These are phyloP conservation scores for Oryzias sinensis DNA, from an alignment of 2,797 vertebrate species.

Conservation along the genomic window DNA sequence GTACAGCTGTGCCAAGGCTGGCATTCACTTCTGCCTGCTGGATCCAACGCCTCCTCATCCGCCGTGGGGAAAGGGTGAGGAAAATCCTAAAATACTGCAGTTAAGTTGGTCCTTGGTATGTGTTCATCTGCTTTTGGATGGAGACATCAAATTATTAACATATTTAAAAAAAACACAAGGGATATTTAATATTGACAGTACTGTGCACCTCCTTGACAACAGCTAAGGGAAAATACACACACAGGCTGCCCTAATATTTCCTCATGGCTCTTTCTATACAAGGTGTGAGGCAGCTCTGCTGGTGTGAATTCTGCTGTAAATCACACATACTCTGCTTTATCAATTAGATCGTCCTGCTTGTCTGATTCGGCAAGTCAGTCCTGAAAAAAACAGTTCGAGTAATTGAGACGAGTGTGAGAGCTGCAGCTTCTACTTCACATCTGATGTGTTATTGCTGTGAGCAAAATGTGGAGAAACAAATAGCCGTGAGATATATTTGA, in stretches of 20 bases:
- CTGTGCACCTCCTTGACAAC: slow-evolving; percentile 41
- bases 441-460: slow-evolving; percentile 38
- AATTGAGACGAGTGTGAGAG: slow-evolving; percentile 60
- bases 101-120: slow-evolving; percentile 42
- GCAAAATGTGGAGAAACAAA: slow-evolving; percentile 14
- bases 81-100: slow-evolving; percentile 63
- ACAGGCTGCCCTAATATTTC: slow-evolving; percentile 60
- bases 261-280: slow-evolving; percentile 59
- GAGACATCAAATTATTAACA: slow-evolving; percentile 54
- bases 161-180: slow-evolving; percentile 50
- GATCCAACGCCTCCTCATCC: slow-evolving; percentile 56
- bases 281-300: slow-evolving; percentile 66
- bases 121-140: slow-evolving; percentile 17
- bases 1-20: slow-evolving; percentile 74
- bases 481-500: slow-evolving; percentile 2
- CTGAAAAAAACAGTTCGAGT: slow-evolving; percentile 35
- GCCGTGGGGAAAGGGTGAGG: slow-evolving; percentile 52
- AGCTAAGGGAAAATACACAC: slow-evolving; percentile 50
- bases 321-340: slow-evolving; percentile 65
- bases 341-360: slow-evolving; percentile 59
- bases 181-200: slow-evolving; percentile 55
- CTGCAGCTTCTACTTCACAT: slow-evolving; percentile 52
- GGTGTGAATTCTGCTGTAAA: slow-evolving; percentile 69
- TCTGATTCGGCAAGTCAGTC: slow-evolving; percentile 46
- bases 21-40: slow-evolving; percentile 53